Evolutionary conservation across 2,888 invertebrate genomes (phyloP), one percentile per base, ranked within the genome.

Genomic region (Pantelozetes paolii): DNA sequence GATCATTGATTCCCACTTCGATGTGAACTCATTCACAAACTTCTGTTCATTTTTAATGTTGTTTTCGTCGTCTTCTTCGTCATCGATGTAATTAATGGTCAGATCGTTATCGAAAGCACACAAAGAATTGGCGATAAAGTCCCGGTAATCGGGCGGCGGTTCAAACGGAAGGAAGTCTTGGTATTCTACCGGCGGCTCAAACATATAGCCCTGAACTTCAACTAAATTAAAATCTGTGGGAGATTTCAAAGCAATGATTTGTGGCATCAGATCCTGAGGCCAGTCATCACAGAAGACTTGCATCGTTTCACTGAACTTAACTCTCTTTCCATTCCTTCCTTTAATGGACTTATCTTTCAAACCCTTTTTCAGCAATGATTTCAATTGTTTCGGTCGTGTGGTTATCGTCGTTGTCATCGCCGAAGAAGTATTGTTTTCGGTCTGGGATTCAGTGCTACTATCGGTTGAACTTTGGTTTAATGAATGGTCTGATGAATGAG

Each of bases 131-230:
- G 71, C 59, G 23, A 75, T 71, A 23, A 62, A 72, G 40, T 76
- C 76, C n/a, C 73, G 64, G 45, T 76, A 76, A 70, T 76, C 76
- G 11, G 72, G 74, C 45, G 76, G 76, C 28, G 76, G 76, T 30
- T 76, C 76, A 20, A 76, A 76, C n/a, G 74, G 72, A 6, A 76
- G 62, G 11, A 74, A 71, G 59, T 78, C 78, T 28, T 77, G 67
- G 64, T 77, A 78, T 42, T 77, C 78, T 36, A 76, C 78, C 11
- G 78, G 78, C 0, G 78, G 78, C n/a, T 78, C 78, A 71, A 77
- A 78, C 78, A 77, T 78, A 64, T 74, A 78, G 20, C 71, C 67
- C 48, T 75, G 73, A 6, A 78, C 75, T 26, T 78, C 78, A 9
- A 76, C 71, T 20, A 74, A 67, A 45, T 75, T 76, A 42, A 77